A percentile compares a stretch with the other conserved stretches of the same genome.
Evolutionary conservation across 1,140 invertebrate genomes (phyloP).

Genomic region (Diorhabda sublineata): DNA sequence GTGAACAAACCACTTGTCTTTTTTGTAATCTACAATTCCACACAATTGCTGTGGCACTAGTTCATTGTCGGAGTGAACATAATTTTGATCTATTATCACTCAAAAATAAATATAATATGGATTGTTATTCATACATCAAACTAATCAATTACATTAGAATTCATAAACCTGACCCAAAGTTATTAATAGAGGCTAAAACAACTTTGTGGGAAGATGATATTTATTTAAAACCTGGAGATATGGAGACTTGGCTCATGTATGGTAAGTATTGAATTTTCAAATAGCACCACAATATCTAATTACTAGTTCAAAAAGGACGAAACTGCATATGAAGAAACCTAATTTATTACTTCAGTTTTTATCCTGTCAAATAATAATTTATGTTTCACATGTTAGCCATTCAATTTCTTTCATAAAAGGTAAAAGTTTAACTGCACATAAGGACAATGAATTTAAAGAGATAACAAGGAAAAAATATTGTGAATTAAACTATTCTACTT

Average conservation of each 20-base stretch:
- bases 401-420: too few species aligned
- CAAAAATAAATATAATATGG: conserved; percentile 68
- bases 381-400: too few species aligned
- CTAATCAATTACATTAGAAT: conserved; percentile 81
- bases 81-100: conserved; percentile 65
- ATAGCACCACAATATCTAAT: background rate
- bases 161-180: conserved; percentile 55
- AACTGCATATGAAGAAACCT: too few species aligned
- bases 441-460: too few species aligned
- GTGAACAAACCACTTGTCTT: conserved; percentile 51
- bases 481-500: background rate
- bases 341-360: too few species aligned
- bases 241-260: conserved; percentile 82
- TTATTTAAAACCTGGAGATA: conserved; percentile 73
- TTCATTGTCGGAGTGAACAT: conserved; percentile 59
- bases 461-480: too few species aligned
- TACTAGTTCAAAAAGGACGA: too few species aligned
- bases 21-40: conserved; percentile 55
- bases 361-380: too few species aligned
- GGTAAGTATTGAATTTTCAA: conserved; percentile 54
- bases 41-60: conserved; percentile 53
- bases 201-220: conserved; percentile 70
- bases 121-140: conserved; percentile 83
- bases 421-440: too few species aligned
- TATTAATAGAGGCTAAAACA: conserved; percentile 52